Conservation (phyloP, 2,113 vertebrate species). For the Acrocephalus arundinaceus region DNA sequence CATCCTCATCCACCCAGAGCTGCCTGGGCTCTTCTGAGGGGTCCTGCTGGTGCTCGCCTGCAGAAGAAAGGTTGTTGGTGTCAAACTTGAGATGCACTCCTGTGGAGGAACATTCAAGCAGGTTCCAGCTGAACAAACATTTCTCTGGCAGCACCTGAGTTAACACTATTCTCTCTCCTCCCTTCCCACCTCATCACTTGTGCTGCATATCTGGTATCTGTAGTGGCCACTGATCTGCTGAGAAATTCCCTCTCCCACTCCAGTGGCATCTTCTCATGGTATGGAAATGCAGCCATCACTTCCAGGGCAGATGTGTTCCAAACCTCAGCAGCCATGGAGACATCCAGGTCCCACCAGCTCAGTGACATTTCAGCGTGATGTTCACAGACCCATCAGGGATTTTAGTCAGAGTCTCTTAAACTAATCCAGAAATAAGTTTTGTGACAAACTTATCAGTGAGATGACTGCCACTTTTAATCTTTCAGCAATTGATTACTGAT, state of each 20-base stretch:
- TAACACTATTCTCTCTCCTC: neutral
- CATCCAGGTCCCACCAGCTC: neutral
- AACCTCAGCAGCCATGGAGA: neutral
- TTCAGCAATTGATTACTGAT: neutral
- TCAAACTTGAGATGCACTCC: neutral
- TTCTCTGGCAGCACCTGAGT: neutral
- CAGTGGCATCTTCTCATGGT: neutral
- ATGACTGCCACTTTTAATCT: neutral
- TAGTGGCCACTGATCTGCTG: neutral
- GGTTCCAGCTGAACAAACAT: neutral
- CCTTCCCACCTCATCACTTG: neutral
- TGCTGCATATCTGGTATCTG: neutral
- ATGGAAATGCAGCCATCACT: neutral
- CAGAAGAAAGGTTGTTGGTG: neutral
- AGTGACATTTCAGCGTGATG: neutral
- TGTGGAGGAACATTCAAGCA: neutral
- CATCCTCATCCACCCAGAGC: neutral
- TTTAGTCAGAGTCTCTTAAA: neutral
- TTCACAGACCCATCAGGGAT: neutral
- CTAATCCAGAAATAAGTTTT: neutral
- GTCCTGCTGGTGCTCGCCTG: neutral
- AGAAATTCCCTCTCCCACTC: neutral
- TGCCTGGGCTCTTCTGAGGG: neutral
- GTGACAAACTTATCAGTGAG: neutral
- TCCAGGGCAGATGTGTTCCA: neutral